Evolutionary conservation across 2,797 vertebrate genomes (phyloP), one percentile per base, ranked within the genome.

Genomic region (Lycodopsis pacificus): DNA sequence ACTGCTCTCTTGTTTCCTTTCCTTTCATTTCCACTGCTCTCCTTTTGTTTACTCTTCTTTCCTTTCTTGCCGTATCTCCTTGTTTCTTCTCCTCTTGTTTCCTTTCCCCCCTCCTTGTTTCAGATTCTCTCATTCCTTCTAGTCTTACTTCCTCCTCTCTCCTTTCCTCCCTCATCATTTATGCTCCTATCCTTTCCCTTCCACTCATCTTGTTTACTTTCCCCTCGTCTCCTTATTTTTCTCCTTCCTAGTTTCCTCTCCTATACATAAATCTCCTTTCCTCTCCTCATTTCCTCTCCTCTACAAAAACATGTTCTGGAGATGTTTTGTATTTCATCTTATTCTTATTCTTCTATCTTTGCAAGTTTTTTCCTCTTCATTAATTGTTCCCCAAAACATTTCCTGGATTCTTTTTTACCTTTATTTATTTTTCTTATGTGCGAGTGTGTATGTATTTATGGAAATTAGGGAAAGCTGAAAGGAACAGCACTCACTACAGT

Each of bases 401-500:
- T 34, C 32, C 56, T 63, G 34, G 10, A 48, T 5, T 72, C 0
- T 34, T 57, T 69, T 53, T 32, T 7, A 27, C 12, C 14, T 56
- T 56, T 27, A 4, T 65, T 2, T 32, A 0, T 63, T 68, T 17
- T 61, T 34, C 32, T 1, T 48, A 1, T 32, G 4, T 34, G 49
- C 30, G 27, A 56, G 20, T 63, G 5, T 49, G 10, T 10, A 0
- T 12, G 3, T 56, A 30, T 73, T 49, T 11, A 44, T 34, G 12
- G 36, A 61, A 67, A 27, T 57, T 65, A 20, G 62, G 34, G 53
- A 54, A 80, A 48, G 40, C 65, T 73, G 40, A 73, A 17, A 66
- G 65, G 42, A 82, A 49, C 54, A 81, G 46, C 51, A 48, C 20
- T 61, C 65, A 48, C 66, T 76, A 20, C 20, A 58, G 66, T 49